These are phyloP conservation scores for Erythrolamprus reginae DNA, from an alignment of 2,113 vertebrate species.

Conservation along the genomic window DNA sequence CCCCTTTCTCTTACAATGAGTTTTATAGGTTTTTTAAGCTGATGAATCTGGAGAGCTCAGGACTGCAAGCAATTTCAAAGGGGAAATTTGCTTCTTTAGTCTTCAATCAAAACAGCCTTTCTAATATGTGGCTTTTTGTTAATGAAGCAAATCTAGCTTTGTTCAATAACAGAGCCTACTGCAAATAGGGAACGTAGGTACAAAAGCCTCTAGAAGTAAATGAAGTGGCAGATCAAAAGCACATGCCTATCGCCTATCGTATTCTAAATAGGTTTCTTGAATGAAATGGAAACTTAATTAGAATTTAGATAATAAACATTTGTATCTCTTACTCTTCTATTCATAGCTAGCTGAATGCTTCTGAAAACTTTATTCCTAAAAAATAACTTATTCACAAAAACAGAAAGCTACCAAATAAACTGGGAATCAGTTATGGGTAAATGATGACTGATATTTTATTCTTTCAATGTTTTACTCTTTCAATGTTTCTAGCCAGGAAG, in stretches of 20 bases:
- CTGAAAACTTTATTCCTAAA: conserved; percentile 4
- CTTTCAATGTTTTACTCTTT: neutral
- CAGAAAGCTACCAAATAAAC: conserved; percentile 6
- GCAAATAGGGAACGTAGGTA: neutral
- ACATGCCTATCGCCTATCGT: neutral
- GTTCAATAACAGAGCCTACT: neutral
- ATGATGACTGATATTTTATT: neutral
- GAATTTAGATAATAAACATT: neutral
- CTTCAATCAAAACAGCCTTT: neutral
- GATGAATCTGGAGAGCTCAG: neutral
- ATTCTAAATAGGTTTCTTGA: neutral
- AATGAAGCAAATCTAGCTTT: neutral
- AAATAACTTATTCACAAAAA: neutral
- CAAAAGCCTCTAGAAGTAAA: neutral
- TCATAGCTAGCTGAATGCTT: neutral
- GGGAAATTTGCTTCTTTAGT: neutral
- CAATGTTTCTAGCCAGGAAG: neutral
- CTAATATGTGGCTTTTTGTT: neutral
- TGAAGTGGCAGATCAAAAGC: neutral
- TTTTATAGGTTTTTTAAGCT: neutral
- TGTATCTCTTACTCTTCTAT: neutral
- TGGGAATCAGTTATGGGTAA: neutral
- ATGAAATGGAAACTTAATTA: neutral
- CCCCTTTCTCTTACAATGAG: neutral
- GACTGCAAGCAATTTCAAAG: neutral